A percentile compares a stretch with the other conserved stretches of the same genome.
These are phyloP conservation scores for Panonychus citri DNA, from an alignment of 1,140 invertebrate genomes.

Conservation along the genomic window DNA sequence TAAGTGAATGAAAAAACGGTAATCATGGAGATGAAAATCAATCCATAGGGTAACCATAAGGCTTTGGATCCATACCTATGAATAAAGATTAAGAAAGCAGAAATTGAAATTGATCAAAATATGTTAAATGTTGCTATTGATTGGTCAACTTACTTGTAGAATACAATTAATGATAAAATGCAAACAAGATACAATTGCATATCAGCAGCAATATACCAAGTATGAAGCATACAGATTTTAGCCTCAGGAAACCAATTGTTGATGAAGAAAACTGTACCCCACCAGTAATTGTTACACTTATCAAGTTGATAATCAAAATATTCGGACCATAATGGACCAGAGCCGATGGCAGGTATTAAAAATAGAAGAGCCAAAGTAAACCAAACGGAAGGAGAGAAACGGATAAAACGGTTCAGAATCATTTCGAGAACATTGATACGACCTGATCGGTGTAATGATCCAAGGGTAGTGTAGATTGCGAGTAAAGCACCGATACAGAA, in stretches of 20 bases:
- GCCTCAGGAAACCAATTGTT: constrained; percentile 11
- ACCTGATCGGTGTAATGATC: constrained; percentile 2
- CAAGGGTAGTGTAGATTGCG: constrained; percentile 4
- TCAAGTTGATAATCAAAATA: constrained; percentile 8
- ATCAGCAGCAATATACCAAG: constrained; percentile 15
- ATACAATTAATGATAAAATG: constrained; percentile 8
- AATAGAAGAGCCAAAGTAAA: constrained; percentile 9
- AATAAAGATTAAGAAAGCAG: neutral
- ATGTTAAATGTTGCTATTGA: neutral
- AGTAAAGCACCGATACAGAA: constrained; percentile 14
- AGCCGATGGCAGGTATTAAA: constrained; percentile 10
- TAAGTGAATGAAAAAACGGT: neutral
- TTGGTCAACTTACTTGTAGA: constrained; percentile 10
- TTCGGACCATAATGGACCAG: constrained; percentile 13
- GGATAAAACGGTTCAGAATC: constrained; percentile 9
- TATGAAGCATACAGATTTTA: constrained; percentile 12
- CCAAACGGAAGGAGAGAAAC: constrained; percentile 11
- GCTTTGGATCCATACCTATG: neutral
- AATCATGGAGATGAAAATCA: neutral
- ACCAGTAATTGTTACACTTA: constrained; percentile 11
- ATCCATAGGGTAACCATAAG: neutral
- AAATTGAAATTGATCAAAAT: neutral
- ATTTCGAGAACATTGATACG: constrained; percentile 9
- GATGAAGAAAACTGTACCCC: constrained; percentile 14
- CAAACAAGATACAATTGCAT: constrained; percentile 13